Conservation (phyloP, 2,113 vertebrate genomes). For the Propithecus coquereli region DNA sequence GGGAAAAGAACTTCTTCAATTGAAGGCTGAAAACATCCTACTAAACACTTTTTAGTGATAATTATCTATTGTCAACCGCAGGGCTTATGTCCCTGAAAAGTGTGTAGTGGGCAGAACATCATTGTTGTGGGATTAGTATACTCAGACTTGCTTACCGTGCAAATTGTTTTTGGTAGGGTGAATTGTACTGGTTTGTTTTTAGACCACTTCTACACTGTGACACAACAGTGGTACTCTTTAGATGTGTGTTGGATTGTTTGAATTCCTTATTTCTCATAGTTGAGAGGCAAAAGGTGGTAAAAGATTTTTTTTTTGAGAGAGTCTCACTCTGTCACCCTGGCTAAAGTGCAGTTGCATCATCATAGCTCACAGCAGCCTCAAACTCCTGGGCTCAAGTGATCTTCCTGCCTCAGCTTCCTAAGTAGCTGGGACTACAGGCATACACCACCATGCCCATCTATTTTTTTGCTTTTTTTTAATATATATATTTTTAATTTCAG, state of each 20-base stretch:
- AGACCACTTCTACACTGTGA: neutral
- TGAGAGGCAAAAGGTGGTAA: neutral
- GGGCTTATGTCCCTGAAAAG: neutral
- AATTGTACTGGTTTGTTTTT: slow-evolving; percentile 13
- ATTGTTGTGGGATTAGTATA: slow-evolving; percentile 11
- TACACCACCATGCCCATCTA: too few relatives aligned
- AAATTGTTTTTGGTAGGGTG: neutral
- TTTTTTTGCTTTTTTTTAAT: too few relatives aligned
- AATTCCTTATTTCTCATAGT: neutral
- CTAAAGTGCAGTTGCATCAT: too few relatives aligned
- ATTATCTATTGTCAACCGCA: neutral
- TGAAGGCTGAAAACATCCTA: neutral
- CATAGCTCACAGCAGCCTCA: too few relatives aligned
- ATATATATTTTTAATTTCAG: too few relatives aligned
- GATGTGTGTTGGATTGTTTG: neutral
- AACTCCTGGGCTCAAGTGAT: too few relatives aligned
- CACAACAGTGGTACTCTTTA: neutral
- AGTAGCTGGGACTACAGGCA: too few relatives aligned
- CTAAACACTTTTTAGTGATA: slow-evolving; percentile 18
- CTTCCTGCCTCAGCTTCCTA: too few relatives aligned
- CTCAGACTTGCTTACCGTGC: slow-evolving; percentile 1
- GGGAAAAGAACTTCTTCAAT: neutral
- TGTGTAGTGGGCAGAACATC: neutral
- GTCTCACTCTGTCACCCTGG: too few relatives aligned
- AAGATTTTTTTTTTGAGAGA: neutral